Evolutionary conservation across 2,797 vertebrate species (phyloP), one percentile per base, ranked within the genome.

Genomic region (Hybognathus amarus): DNA sequence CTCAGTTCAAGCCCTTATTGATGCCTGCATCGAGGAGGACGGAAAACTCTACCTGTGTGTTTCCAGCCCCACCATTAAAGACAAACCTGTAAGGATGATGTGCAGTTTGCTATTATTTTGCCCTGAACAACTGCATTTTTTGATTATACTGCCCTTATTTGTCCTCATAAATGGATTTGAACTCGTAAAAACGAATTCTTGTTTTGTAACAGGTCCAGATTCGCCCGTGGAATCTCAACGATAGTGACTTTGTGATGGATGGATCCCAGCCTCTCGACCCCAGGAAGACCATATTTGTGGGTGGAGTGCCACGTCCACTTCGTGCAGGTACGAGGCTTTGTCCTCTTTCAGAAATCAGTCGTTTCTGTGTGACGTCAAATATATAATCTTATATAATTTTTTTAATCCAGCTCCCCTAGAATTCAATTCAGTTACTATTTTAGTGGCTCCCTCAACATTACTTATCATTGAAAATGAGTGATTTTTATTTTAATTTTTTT

Each of bases 181-280:
- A 20, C 13, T 54, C 3, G 9, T 11, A 56, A 38, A 38, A 61
- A 11, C 4, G 17, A 33, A 75, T 61, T 13, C 1, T 33, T 79
- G 27, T 67, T n/a, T 77, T 76, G 18, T 40, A 54, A 88, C 93
- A 99, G 98, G 98, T 99, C 91, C 98, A 99, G 95, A 99, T 99
- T 89, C 97, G 98, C 83, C 98, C 98, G 36, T 99, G 98, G 98
- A 99, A 99, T 94, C 96, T 99, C 92, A 99, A 98, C 73, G 98
- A 99, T 93, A 99, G 98, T 85, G 98, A 99, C 90, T 99, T 99
- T 90, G 98, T 99, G 92, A 99, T 99, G 98, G 98, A 99, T 89
- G 98, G 98, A 89, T 99, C 98, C 79, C 98, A 99, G 92, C 98
- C 98, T 84, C 96, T 99, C 85, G 98, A 99, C 91, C 98, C 98